Evolutionary conservation across 2,888 invertebrate species (phyloP), one percentile per base, ranked within the genome.

Genomic region (Sphinx pinastri): DNA sequence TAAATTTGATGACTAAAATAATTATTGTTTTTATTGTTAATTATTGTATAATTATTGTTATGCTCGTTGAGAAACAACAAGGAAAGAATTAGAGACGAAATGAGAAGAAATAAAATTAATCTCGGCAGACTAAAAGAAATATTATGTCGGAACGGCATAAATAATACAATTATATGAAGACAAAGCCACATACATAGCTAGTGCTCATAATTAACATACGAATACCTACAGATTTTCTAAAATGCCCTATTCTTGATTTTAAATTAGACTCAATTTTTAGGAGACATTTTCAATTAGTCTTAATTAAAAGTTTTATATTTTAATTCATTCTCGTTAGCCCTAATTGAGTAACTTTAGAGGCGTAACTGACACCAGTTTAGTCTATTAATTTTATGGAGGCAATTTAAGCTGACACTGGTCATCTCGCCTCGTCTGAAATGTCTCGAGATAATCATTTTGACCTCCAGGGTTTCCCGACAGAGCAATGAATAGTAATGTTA

Each of bases 351-450:
- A 57, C 57, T 13, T 57, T 57, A n/a, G 25, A 57, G 19, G 25
- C 14, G 19, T 57, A 31, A 31, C 19, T 25, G 57, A 8, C 12
- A 25, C 57, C 25, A 25, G 25, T 25, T 57, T 25, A 57, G 57
- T 11, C 57, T 57, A 57, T 57, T 57, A 57, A 57, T 57, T 57
- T 38, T 38, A 57, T 57, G 25, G 13, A 57, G 25, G 57, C 57
- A 57, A 57, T 57, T 57, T 57, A 57, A 57, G 25, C 19, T 25
- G 11, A 57, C 25, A 57, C 57, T 19, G 25, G 25, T 25, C 19
- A 57, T 25, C 25, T 57, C 57, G 13, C 57, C 51, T 25, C 57
- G 57, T 25, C 25, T 25, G 57, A 19, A 10, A 16, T 55, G 19
- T 38, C 57, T 31, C 25, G 12, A 25, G 51, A 13, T 57, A 57